phyloP scores from a whole-genome alignment of 1,140 invertebrate genomes.

The Halesus radiatus region DNA sequence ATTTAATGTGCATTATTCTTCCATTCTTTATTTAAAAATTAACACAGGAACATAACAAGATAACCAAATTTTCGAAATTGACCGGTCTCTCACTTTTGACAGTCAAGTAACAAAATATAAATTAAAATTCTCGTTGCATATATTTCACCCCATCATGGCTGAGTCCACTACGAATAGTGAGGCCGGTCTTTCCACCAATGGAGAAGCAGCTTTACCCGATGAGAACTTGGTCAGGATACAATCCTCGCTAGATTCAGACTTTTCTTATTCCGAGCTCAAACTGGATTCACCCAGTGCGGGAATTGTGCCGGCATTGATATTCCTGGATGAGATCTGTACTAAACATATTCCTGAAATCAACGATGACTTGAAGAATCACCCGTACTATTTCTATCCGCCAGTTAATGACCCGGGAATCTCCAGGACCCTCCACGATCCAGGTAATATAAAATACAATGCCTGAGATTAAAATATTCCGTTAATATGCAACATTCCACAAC shows the following conservation, averaged over 20 bases:
- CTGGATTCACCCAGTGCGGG: neutral
- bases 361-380: conserved; percentile 39
- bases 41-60: neutral
- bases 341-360: conserved; percentile 42
- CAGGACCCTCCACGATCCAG: conserved; percentile 17
- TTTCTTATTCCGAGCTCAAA: conserved; percentile 1
- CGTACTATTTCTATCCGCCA: conserved; percentile 43
- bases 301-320: neutral
- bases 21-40: neutral
- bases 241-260: conserved; percentile 4
- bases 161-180: neutral
- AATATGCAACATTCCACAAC: no score
- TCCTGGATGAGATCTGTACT: conserved; percentile 37
- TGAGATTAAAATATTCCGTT: no score
- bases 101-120: neutral
- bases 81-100: neutral
- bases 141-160: neutral
- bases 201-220: no score
- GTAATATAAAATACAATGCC: neutral
- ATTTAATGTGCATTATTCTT: neutral
- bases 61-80: neutral
- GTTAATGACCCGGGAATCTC: conserved; percentile 38
- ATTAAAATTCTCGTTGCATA: neutral
- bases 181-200: no score
- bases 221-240: neutral